Conservation (phyloP, 2,113 vertebrate genomes). For the Chionis minor region DNA sequence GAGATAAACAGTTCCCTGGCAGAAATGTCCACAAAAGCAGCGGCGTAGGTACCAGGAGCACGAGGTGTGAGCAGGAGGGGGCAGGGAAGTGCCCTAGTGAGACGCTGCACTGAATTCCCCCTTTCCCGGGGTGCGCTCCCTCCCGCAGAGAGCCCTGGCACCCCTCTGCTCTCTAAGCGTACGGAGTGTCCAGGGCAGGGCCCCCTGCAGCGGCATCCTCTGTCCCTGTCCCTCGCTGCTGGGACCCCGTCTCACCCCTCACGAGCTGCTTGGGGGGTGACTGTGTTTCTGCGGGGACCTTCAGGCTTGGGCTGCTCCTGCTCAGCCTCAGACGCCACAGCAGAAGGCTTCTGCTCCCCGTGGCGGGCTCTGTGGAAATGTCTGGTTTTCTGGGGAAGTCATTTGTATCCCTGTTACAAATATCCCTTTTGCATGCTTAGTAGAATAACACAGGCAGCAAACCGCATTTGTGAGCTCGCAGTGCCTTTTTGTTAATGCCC, state of each 20-base stretch:
- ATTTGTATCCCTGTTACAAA: neutral
- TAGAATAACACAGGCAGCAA: neutral
- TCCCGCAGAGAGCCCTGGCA: too few species aligned
- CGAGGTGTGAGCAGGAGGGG: neutral
- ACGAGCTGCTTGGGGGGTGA: neutral
- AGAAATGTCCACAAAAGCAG: neutral
- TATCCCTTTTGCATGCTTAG: neutral
- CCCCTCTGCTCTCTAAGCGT: too few species aligned
- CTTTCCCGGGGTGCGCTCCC: neutral
- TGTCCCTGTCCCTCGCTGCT: neutral
- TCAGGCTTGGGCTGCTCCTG: neutral
- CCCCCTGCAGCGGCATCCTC: accelerated
- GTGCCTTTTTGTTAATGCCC: neutral
- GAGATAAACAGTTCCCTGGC: neutral
- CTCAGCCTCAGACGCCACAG: accelerated
- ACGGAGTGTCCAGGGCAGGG: neutral
- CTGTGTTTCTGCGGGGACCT: neutral
- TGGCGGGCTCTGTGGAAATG: neutral
- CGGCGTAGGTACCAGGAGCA: accelerated
- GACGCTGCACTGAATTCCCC: neutral
- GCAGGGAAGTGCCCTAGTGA: neutral
- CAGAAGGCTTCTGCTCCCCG: neutral
- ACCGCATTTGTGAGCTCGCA: neutral
- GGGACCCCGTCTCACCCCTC: accelerated
- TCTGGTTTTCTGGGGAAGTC: neutral